These are phyloP conservation scores for Cancer borealis DNA, from an alignment of 2,888 invertebrate genomes.

Conservation along the genomic window DNA sequence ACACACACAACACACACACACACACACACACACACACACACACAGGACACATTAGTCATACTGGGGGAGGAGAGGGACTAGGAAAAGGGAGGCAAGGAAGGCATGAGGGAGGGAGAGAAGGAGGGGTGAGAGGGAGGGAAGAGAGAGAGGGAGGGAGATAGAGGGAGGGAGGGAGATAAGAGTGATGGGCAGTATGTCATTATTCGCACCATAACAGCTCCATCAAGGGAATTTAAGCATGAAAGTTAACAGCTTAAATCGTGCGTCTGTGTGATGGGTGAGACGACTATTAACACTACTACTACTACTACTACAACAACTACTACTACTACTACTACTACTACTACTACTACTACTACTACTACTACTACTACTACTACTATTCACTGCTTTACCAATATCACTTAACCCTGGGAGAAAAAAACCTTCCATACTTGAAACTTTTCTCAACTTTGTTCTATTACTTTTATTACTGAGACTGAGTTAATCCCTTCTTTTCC, in stretches of 20 bases:
- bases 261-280: neutral
- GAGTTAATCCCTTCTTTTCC: neutral
- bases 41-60: neutral
- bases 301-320: neutral
- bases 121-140: neutral
- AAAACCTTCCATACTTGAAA: neutral
- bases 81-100: neutral
- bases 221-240: slow-evolving; percentile 1
- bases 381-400: neutral
- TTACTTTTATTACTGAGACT: neutral
- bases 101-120: neutral
- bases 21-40: slow-evolving; percentile 20
- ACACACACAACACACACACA: slow-evolving; percentile 1
- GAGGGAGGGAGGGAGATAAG: neutral
- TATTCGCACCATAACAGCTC: neutral
- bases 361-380: neutral
- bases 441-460: neutral
- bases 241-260: neutral
- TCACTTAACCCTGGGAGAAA: neutral
- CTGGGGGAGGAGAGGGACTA: neutral
- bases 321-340: neutral
- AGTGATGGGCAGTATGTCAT: slow-evolving; percentile 20
- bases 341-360: slow-evolving; percentile 31
- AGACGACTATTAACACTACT: neutral
- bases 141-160: neutral